phyloP scores from a whole-genome alignment of 1,140 invertebrate species.

The Aphelenchoides besseyi region DNA sequence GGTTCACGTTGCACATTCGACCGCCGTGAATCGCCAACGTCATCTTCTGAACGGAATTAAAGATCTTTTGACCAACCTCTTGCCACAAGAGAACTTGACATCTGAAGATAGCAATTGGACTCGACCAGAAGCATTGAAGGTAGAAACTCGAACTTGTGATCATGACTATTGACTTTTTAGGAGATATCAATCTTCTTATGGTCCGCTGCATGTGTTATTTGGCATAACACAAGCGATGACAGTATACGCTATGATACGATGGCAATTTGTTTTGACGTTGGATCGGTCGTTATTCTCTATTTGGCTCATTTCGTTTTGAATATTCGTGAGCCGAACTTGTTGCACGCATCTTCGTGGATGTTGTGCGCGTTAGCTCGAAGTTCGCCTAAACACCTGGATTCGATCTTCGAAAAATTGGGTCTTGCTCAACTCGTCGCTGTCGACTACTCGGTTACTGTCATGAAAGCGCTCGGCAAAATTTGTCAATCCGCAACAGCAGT shows the following conservation, averaged over 20 bases:
- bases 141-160: background rate
- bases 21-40: slow-evolving; percentile 27
- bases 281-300: background rate
- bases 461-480: slow-evolving; percentile 23
- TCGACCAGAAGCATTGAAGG: slow-evolving; percentile 10
- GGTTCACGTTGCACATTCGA: slow-evolving; percentile 19
- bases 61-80: slow-evolving; percentile 3
- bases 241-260: slow-evolving; percentile 33
- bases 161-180: background rate
- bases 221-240: slow-evolving; percentile 29
- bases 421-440: background rate
- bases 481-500: slow-evolving; percentile 31
- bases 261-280: slow-evolving; percentile 39
- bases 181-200: slow-evolving; percentile 35
- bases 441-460: background rate
- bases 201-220: slow-evolving; percentile 37
- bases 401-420: slow-evolving; percentile 20
- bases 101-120: background rate
- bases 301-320: slow-evolving; percentile 8
- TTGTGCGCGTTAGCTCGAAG: slow-evolving; percentile 32
- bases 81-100: background rate
- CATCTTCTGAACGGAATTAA: slow-evolving; percentile 31
- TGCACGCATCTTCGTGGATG: slow-evolving; percentile 23
- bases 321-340: background rate
- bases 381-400: slow-evolving; percentile 14